These are phyloP conservation scores for Folsomia manolachei DNA, from an alignment of 2,888 invertebrate genomes.

Conservation along the genomic window DNA sequence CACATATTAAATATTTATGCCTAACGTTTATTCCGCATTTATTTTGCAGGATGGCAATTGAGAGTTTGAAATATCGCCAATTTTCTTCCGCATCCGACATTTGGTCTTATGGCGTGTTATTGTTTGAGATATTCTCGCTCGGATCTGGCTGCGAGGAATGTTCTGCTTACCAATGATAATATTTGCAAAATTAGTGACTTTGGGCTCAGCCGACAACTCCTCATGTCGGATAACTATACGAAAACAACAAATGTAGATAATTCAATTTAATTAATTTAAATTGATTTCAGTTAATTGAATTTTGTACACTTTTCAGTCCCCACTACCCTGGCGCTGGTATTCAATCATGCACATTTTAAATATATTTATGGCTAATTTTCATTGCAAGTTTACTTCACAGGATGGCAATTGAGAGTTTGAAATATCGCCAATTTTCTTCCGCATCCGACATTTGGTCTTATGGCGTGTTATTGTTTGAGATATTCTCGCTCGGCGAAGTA, in stretches of 20 bases:
- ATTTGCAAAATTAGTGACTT: slow-evolving; percentile 34
- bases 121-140: slow-evolving; percentile 31
- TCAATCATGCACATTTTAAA: too few relatives aligned
- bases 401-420: slow-evolving; percentile 30
- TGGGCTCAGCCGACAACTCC: slow-evolving; percentile 30
- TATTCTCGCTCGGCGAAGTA: slow-evolving; percentile 31
- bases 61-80: too few relatives aligned
- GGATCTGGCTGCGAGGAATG: slow-evolving; percentile 33
- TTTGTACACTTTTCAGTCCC: not conserved
- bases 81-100: slow-evolving; percentile 31
- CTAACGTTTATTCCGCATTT: too few relatives aligned
- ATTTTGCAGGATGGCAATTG: too few relatives aligned
- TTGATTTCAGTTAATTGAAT: not conserved
- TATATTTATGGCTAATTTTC: too few relatives aligned
- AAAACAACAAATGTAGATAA: slow-evolving; percentile 33
- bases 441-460: slow-evolving; percentile 34
- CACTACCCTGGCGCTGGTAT: slow-evolving; percentile 16
- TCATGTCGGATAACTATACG: slow-evolving; percentile 29
- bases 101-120: slow-evolving; percentile 29
- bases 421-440: slow-evolving; percentile 26
- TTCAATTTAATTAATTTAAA: not conserved
- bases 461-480: slow-evolving; percentile 26
- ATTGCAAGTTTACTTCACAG: too few relatives aligned
- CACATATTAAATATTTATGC: too few relatives aligned
- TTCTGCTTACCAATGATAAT: slow-evolving; percentile 27